These are phyloP conservation scores for Lasaia peninsularis DNA, from an alignment of 1,140 invertebrate species.

Conservation along the genomic window DNA sequence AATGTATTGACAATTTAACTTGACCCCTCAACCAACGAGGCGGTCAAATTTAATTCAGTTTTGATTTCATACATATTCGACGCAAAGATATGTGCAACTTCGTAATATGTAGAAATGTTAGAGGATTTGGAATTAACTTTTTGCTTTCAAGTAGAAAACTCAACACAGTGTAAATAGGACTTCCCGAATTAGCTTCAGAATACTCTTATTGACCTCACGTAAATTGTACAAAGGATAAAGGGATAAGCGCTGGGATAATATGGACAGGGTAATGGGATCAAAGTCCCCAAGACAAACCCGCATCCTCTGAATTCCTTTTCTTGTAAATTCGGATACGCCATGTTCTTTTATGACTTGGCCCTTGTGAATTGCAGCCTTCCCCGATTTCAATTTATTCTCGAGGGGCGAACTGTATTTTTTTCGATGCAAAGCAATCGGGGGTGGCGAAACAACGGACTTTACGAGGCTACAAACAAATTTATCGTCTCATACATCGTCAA, in stretches of 20 bases:
- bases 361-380: constrained; percentile 47
- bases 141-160: not conserved
- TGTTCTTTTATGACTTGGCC: constrained; percentile 34
- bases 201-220: constrained; percentile 2
- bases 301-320: not conserved
- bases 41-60: not conserved
- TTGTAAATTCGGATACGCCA: constrained; percentile 12
- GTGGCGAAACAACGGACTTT: constrained; percentile 31
- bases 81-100: not conserved
- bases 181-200: not conserved
- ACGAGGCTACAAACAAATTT: constrained; percentile 53
- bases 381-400: constrained; percentile 61
- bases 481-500: constrained; percentile 45
- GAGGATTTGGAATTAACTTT: too few species aligned
- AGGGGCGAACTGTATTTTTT: constrained; percentile 52
- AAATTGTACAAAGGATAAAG: constrained; percentile 6
- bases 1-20: too few species aligned
- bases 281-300: constrained; percentile 5
- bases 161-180: not conserved
- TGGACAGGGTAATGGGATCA: not conserved
- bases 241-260: constrained; percentile 7
- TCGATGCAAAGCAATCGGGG: constrained; percentile 54
- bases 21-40: too few species aligned
- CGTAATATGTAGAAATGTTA: too few species aligned
- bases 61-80: too few species aligned